These are phyloP conservation scores for Leptothorax acervorum DNA, from an alignment of 2,888 invertebrate species.

Conservation along the genomic window DNA sequence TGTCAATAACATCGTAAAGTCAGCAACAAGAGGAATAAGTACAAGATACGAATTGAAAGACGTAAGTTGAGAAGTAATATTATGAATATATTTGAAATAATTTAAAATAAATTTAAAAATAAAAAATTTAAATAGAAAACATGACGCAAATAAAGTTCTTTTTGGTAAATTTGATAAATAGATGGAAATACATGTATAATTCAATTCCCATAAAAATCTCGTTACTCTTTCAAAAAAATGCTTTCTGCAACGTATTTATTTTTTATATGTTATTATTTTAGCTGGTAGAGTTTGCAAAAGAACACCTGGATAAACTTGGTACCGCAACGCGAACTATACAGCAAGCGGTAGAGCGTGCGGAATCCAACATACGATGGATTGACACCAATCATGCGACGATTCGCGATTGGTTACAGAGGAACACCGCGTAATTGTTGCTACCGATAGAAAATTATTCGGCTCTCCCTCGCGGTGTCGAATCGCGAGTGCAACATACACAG, in stretches of 20 bases:
- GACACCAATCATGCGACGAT: conserved; percentile 91
- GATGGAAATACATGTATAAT: background rate
- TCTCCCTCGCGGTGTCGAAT: background rate
- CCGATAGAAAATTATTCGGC: background rate
- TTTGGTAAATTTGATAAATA: background rate
- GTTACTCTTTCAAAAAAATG: background rate
- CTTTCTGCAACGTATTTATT: background rate
- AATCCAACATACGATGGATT: conserved; percentile 95
- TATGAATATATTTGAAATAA: conserved; percentile 20
- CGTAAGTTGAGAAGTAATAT: conserved; percentile 86
- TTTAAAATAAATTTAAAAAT: background rate
- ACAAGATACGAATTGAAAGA: conserved; percentile 92
- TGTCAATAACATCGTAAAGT: conserved; percentile 90
- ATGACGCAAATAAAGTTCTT: background rate
- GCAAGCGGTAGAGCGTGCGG: conserved; percentile 93
- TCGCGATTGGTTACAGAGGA: conserved; percentile 89
- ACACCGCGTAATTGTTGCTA: conserved; percentile 72
- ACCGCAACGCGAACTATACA: conserved; percentile 89
- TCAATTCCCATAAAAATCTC: no score
- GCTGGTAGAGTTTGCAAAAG: conserved; percentile 90
- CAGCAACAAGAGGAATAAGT: conserved; percentile 91
- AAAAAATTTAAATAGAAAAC: no score
- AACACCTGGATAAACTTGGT: conserved; percentile 89
- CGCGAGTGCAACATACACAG: background rate
- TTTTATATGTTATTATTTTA: conserved; percentile 75